Evolutionary conservation across 2,113 vertebrate species (phyloP).

Genomic region (Burhinus bistriatus): DNA sequence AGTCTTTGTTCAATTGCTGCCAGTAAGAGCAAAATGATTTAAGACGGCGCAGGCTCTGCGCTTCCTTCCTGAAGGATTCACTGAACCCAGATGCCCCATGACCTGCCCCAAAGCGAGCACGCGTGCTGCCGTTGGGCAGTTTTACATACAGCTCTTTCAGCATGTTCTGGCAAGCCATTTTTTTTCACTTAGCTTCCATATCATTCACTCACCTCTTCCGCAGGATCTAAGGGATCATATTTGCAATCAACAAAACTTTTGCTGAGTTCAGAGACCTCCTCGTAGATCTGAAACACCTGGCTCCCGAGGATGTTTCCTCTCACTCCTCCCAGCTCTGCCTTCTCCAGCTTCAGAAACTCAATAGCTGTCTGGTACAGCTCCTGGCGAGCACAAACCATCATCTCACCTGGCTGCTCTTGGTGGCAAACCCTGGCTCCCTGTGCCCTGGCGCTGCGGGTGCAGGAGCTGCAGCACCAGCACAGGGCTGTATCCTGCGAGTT

Average conservation of each 20-base stretch:
- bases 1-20: constrained; percentile 71
- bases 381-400: background rate
- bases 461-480: too few relatives aligned
- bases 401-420: fast-evolving
- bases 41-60: fast-evolving
- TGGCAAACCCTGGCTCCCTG: fast-evolving
- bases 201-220: constrained; percentile 61
- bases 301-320: constrained; percentile 59
- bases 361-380: constrained; percentile 67
- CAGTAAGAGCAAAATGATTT: background rate
- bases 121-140: fast-evolving
- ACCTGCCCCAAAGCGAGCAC: fast-evolving
- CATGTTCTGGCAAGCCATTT: fast-evolving
- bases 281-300: constrained; percentile 60
- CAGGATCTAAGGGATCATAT: constrained; percentile 75
- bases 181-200: background rate
- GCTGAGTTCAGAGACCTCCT: constrained; percentile 73
- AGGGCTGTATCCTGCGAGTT: background rate
- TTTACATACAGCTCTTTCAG: background rate
- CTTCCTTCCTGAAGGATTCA: background rate
- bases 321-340: constrained; percentile 70
- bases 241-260: constrained; percentile 69
- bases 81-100: fast-evolving
- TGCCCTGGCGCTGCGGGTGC: fast-evolving
- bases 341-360: constrained; percentile 76